A percentile compares a stretch with the other conserved stretches of the same genome.
These are phyloP conservation scores for Tapirus terrestris DNA, from an alignment of 2,113 vertebrate genomes.

Conservation along the genomic window DNA sequence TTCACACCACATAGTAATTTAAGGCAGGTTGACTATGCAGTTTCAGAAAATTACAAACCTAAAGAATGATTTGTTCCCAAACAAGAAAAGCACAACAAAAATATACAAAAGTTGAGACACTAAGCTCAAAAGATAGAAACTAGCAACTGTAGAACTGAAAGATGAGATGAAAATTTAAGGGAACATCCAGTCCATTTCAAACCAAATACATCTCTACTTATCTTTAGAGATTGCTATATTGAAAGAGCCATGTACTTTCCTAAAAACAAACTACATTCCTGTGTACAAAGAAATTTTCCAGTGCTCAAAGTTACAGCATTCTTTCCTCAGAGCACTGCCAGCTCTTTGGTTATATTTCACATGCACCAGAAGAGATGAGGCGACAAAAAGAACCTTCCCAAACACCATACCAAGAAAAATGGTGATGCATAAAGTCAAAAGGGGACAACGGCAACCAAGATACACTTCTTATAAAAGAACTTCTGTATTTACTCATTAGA, in stretches of 20 bases:
- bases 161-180: constrained; percentile 11
- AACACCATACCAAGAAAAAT: neutral
- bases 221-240: neutral
- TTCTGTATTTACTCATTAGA: neutral
- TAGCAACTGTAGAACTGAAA: neutral
- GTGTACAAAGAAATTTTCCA: neutral
- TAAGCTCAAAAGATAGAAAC: neutral
- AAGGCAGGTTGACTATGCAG: neutral
- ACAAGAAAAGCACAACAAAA: neutral
- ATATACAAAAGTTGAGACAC: neutral
- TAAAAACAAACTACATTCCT: neutral
- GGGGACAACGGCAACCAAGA: neutral
- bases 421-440: neutral
- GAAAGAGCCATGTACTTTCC: neutral
- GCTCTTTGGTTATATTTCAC: neutral
- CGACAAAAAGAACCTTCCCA: neutral
- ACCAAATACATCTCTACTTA: neutral
- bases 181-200: constrained; percentile 5
- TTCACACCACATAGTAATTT: neutral
- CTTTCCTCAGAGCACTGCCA: neutral
- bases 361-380: neutral
- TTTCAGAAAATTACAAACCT: neutral
- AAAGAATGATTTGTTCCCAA: neutral
- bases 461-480: neutral
- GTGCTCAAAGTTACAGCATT: neutral